Evolutionary conservation across 2,888 invertebrate genomes (phyloP), one percentile per base, ranked within the genome.

Genomic region (Tiliacea aurago): DNA sequence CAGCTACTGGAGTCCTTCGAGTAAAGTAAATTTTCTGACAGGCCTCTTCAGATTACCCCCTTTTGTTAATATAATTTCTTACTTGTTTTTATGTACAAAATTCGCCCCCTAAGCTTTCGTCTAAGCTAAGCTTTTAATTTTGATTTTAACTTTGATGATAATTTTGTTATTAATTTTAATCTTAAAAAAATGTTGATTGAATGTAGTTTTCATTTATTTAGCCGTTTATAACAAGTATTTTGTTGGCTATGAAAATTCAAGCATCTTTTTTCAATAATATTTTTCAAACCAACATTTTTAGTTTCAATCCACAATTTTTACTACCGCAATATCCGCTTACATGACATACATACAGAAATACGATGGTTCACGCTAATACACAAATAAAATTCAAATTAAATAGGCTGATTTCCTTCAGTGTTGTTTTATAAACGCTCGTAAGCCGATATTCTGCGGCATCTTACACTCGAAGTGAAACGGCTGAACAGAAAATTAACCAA

Each of bases 271-370:
- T 28, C 28, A n/a, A 28, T 15, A 4, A 37, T 37, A 9, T 58
- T 63, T 56, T 74, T 28, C 28, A 28, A 28, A 13, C 49, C 56
- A 20, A 58, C 37, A 15, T 33, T 58, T 63, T 37, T n/a, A 28
- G 20, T 51, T 59, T 45, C 13, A 51, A n/a, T 23, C 41, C 33
- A 74, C 45, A 47, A 59, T 63, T 65, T 76, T 76, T 65, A 65
- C 18, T 58, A 73, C 72, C 18, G 49, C 58, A 47, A 77, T 72
- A 82, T 81, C 82, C 80, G 82, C 53, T 81, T 68, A 49, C 70
- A 66, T 80, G 81, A 80, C 78, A 82, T 77, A 66, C 62, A 61
- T 73, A 45, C 61, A 56, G 23, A 51, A 56, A 74, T 70, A 58
- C 63, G 59, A 67, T 73, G 65, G 53, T 61, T 73, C 73, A 81